A percentile compares a stretch with the other conserved stretches of the same genome.
phyloP scores from a whole-genome alignment of 2,888 invertebrate genomes.

The Trichogramma dendrolimi region DNA sequence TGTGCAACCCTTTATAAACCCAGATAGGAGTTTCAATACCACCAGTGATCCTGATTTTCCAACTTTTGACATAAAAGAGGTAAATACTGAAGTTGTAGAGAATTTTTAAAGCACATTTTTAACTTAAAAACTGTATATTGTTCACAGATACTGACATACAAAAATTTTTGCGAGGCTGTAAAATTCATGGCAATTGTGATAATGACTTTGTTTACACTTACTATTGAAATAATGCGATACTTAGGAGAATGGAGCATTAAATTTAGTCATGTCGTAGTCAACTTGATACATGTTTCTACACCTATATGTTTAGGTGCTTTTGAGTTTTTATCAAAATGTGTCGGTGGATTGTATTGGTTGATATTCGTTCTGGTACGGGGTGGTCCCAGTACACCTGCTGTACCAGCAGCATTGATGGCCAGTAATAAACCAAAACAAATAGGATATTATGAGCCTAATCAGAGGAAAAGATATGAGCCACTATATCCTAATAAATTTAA shows the following conservation, averaged over 20 bases:
- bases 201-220: slow-evolving; percentile 39
- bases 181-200: slow-evolving; percentile 43
- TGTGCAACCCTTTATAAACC: slow-evolving; percentile 32
- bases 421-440: not conserved
- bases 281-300: slow-evolving; percentile 40
- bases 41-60: slow-evolving; percentile 26
- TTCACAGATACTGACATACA: slow-evolving; percentile 41
- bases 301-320: slow-evolving; percentile 47
- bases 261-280: slow-evolving; percentile 42
- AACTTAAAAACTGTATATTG: slow-evolving; percentile 7
- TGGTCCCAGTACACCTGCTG: slow-evolving; percentile 14
- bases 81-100: slow-evolving; percentile 19
- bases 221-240: slow-evolving; percentile 39
- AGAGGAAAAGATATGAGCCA: no score
- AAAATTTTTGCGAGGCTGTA: slow-evolving; percentile 41
- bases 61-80: slow-evolving; percentile 34
- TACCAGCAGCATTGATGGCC: slow-evolving; percentile 23
- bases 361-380: slow-evolving; percentile 43
- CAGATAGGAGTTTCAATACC: slow-evolving; percentile 24
- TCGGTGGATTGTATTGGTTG: slow-evolving; percentile 49
- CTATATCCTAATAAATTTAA: no score
- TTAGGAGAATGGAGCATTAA: slow-evolving; percentile 45
- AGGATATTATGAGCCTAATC: not conserved
- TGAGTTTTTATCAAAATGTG: slow-evolving; percentile 45
- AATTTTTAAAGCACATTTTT: not conserved